A percentile compares a stretch with the other conserved stretches of the same genome.
phyloP scores from a whole-genome alignment of 2,888 invertebrate species.

The Prenolepis imparis region DNA sequence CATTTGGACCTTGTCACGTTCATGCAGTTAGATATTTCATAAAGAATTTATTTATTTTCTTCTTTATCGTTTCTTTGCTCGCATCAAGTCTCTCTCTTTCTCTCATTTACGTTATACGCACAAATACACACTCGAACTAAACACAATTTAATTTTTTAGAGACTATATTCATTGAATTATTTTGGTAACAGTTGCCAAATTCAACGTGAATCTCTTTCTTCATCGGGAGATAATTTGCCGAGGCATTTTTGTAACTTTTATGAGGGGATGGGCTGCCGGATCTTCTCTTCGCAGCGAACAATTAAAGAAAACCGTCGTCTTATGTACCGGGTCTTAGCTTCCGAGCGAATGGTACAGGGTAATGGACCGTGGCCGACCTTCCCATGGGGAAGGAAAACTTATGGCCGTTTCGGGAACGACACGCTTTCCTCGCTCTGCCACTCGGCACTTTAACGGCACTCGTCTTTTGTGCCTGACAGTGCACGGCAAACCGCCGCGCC shows the following conservation, averaged over 20 bases:
- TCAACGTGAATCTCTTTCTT: constrained; percentile 17
- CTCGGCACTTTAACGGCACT: constrained; percentile 68
- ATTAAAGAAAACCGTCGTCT: constrained; percentile 81
- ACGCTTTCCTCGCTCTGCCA: constrained; percentile 71
- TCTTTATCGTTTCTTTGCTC: neutral
- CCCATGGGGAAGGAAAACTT: constrained; percentile 58
- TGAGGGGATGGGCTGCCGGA: constrained; percentile 70
- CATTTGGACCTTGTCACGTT: neutral
- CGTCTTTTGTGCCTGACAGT: constrained; percentile 27
- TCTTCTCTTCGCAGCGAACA: constrained; percentile 74
- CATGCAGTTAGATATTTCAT: neutral
- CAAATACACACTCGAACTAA: neutral
- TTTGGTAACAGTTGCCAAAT: constrained; percentile 44
- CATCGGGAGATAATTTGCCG: constrained; percentile 24
- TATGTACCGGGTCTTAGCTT: constrained; percentile 64
- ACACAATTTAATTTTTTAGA: constrained; percentile 3
- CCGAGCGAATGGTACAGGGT: constrained; percentile 64
- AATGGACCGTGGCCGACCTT: constrained; percentile 68
- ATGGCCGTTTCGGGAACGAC: constrained; percentile 72
- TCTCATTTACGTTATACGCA: neutral
- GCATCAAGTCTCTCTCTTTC: too few relatives aligned
- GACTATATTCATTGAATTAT: neutral
- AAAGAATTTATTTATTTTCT: neutral
- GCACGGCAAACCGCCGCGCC: constrained; percentile 18
- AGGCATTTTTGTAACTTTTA: constrained; percentile 70